Evolutionary conservation across 2,797 vertebrate species (phyloP), one percentile per base, ranked within the genome.

Genomic region (Loris lydekkerianus): DNA sequence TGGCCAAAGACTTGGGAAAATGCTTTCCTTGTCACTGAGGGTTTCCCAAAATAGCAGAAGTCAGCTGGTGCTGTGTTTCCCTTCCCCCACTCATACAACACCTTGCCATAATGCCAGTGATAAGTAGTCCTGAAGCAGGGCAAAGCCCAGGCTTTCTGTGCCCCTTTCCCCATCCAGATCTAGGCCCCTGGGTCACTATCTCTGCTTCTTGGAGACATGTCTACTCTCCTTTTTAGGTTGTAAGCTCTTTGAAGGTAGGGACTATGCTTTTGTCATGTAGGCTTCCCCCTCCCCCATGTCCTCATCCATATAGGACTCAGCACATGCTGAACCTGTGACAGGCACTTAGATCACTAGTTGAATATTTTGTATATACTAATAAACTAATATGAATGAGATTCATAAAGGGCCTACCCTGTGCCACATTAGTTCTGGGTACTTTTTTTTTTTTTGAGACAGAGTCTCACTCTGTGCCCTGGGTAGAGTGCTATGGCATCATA

Each of bases 31-130:
- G 13, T 91, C 73, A 53, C 91, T 49, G 69, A 78, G 40, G 23
- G n/a, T 82, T 97, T 96, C 97, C 95, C 46, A 34, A 96, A 96
- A 97, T 94, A 97, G 96, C 96, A 91, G 6, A 67, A 96, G 72
- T 87, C 46, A 6, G 67, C 92, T 93, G 67, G 18, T 58, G 13
- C 49, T 0, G 29, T 14, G 14, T 46, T 17, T 86, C 94, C 80
- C 76, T 75, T 40, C 72, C 49, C 88, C 43, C 13, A 9, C 53
- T 46, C 80, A 49, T 21, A 21, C 20, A 86, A 63, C 34, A 60
- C 29, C 80, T 53, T 17, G 13, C 37, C 21, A 46, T 20, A 7
- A 17, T 15, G 65, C 72, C 70, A 34, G 40, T 49, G 84, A 43
- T 27, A 27, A 4, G 86, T 14, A 31, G 0, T 77, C 20, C 43